These are phyloP conservation scores for Calosoma granatense DNA, from an alignment of 1,140 invertebrate genomes.

Conservation along the genomic window DNA sequence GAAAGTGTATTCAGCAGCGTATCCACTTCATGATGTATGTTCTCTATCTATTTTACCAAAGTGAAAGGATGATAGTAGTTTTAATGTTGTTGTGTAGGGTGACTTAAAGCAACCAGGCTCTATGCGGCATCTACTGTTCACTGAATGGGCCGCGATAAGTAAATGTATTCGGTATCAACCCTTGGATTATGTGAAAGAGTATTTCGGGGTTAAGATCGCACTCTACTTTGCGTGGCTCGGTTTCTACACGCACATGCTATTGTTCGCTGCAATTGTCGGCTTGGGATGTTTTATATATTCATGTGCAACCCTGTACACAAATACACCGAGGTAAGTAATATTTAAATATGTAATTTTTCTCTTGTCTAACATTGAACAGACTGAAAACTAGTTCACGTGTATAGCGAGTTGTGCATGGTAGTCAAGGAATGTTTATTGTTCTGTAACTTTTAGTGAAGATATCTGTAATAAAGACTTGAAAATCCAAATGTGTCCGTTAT, in stretches of 20 bases:
- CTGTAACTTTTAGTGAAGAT: conserved; percentile 55
- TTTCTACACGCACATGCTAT: conserved; percentile 89
- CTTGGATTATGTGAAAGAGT: conserved; percentile 76
- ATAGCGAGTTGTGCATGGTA: conserved; percentile 2
- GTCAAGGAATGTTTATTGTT: conserved; percentile 3
- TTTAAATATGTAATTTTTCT: neutral
- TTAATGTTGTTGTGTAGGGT: conserved; percentile 43
- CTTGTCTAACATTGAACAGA: too few relatives aligned
- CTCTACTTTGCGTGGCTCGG: conserved; percentile 96
- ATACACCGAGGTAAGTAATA: conserved; percentile 57
- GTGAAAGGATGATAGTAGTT: too few relatives aligned
- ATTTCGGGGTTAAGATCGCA: conserved; percentile 88
- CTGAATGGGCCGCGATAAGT: conserved; percentile 73
- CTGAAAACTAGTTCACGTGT: too few relatives aligned
- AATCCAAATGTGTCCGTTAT: conserved; percentile 74
- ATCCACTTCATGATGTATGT: conserved; percentile 84
- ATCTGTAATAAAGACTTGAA: conserved; percentile 57
- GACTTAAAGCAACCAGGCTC: conserved; percentile 55
- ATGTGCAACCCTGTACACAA: conserved; percentile 54
- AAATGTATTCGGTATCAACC: conserved; percentile 82
- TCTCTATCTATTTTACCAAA: too few relatives aligned
- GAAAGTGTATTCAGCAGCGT: conserved; percentile 69
- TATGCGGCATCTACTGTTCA: conserved; percentile 67
- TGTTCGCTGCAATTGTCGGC: conserved; percentile 77
- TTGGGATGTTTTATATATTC: conserved; percentile 75